Conservation (phyloP, 1,140 invertebrate species). For the Adelges cooleyi region DNA sequence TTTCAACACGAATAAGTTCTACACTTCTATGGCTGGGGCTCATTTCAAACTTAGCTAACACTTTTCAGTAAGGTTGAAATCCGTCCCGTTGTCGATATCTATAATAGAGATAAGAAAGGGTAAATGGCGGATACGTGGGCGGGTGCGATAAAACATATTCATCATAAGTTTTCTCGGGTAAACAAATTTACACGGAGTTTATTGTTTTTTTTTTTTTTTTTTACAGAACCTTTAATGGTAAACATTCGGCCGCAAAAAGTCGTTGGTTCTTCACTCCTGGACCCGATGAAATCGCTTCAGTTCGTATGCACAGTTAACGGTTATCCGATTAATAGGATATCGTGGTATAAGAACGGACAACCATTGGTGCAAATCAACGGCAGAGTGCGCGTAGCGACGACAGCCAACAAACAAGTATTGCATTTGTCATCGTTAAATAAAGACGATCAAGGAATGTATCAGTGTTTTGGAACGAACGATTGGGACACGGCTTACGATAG, state of each 20-base stretch:
- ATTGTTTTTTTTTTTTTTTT: too few relatives aligned
- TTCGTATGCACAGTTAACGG: constrained; percentile 79
- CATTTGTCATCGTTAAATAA: constrained; percentile 58
- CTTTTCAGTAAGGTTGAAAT: too few relatives aligned
- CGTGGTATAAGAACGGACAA: constrained; percentile 47
- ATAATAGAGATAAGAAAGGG: too few relatives aligned
- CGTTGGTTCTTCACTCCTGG: constrained; percentile 54
- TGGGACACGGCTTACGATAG: constrained; percentile 74
- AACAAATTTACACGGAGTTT: background rate
- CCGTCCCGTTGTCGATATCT: too few relatives aligned
- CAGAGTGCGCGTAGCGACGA: constrained; percentile 32
- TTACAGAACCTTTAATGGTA: constrained; percentile 55
- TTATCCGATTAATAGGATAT: constrained; percentile 63
- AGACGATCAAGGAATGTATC: constrained; percentile 77
- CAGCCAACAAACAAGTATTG: constrained; percentile 32
- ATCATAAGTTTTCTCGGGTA: too few relatives aligned
- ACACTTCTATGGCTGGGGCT: too few relatives aligned
- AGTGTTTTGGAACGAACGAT: constrained; percentile 75
- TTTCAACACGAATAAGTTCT: too few relatives aligned
- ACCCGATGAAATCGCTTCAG: constrained; percentile 64
- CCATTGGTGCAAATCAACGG: constrained; percentile 29
- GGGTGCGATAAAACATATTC: too few relatives aligned
- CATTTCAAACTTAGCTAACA: too few relatives aligned
- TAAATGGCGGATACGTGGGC: too few relatives aligned
- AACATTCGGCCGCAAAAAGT: constrained; percentile 52